A percentile compares a stretch with the other conserved stretches of the same genome.
phyloP scores from a whole-genome alignment of 37 sponge, comb jelly and placozoan species.

The Agelas oroides region DNA sequence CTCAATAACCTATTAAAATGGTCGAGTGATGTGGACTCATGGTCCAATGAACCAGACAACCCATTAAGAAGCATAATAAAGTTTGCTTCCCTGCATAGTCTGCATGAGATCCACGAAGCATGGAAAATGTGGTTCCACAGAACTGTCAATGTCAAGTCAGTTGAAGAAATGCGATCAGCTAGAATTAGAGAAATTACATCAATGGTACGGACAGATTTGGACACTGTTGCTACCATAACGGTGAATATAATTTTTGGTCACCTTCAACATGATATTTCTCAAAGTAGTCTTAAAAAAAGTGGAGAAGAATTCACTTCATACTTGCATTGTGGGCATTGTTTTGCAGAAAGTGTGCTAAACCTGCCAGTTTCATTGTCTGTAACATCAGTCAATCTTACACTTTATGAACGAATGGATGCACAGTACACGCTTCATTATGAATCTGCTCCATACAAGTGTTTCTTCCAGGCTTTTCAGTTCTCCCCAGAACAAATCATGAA shows the following conservation, averaged over 20 bases:
- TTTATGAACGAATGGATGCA: constrained; percentile 40
- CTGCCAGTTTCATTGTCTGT: background rate
- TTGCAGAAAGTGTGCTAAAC: constrained; percentile 26
- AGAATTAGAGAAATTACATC: background rate
- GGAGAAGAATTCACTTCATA: background rate
- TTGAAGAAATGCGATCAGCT: background rate
- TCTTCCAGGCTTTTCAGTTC: constrained; percentile 16
- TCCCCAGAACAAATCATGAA: background rate
- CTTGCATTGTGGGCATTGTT: constrained; percentile 4
- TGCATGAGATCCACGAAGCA: background rate
- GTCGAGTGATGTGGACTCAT: background rate
- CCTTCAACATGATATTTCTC: background rate
- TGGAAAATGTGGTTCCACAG: constrained; percentile 44
- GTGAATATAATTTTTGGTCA: background rate
- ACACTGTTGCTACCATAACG: background rate
- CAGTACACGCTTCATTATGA: constrained; percentile 21
- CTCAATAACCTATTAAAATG: constrained; percentile 8
- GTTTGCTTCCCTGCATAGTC: constrained; percentile 5
- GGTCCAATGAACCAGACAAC: background rate
- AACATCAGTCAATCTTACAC: constrained; percentile 15
- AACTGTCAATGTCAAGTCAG: background rate
- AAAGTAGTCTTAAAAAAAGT: background rate
- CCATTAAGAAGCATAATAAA: background rate
- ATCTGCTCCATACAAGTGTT: constrained; percentile 16
- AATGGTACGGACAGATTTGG: background rate